Evolutionary conservation across 1,140 invertebrate species (phyloP), one percentile per base, ranked within the genome.

Genomic region (Drosophila nebulosa): DNA sequence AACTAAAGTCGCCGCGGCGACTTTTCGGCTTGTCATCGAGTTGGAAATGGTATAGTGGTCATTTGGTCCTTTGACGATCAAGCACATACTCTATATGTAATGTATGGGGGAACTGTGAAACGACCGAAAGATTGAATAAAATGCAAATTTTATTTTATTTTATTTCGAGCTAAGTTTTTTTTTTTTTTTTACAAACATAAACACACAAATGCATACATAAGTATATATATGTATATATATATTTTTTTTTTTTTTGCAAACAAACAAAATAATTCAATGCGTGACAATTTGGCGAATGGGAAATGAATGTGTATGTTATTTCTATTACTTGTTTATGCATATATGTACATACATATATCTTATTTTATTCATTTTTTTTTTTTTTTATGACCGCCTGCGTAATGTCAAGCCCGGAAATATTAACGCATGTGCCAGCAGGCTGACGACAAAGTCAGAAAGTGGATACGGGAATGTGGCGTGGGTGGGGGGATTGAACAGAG

Each of bases 81-180:
- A n/a, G n/a, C n/a, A n/a, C n/a, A n/a, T n/a, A n/a, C n/a, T n/a
- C n/a, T n/a, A n/a, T n/a, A n/a, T n/a, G n/a, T n/a, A n/a, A n/a
- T n/a, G n/a, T n/a, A n/a, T n/a, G n/a, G n/a, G n/a, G 53, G 50
- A 50, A 64, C 10, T 32, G 30, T 32, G 3, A 32, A 32, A 10
- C 30, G 30, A 32, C 30, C 10, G 9, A 65, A 69, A 88, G 83
- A 88, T 88, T 88, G 83, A 88, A 86, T 80, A 86, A 86, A 88
- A 88, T 88, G 78, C 84, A 88, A 86, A 86, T 86, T 88, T 78
- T 86, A 83, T 88, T 86, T 86, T 78, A 30, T 51, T 65, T 57
- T 66, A 76, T 69, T 85, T 70, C 74, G 62, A 66, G 36, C n/a
- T 14, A 18, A n/a, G n/a, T n/a, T 39, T 55, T 68, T 72, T 64